phyloP scores from a whole-genome alignment of 2,888 invertebrate genomes.

The Timandra comae region DNA sequence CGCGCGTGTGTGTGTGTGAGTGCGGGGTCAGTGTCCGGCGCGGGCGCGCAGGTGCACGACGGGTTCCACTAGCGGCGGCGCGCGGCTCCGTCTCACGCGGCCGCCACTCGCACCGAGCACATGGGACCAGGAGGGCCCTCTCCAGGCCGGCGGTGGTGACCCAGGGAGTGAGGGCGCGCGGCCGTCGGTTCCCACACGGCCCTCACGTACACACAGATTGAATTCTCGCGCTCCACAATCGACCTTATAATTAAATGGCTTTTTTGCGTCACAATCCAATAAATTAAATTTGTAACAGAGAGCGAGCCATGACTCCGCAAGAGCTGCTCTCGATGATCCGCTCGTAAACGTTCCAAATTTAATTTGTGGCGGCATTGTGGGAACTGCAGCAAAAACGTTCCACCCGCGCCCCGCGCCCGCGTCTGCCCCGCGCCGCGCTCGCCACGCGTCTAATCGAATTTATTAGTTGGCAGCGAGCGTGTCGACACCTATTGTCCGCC shows the following conservation, averaged over 20 bases:
- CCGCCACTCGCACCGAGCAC: background rate
- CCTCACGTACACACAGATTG: constrained; percentile 7
- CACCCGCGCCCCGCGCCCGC: constrained; percentile 6
- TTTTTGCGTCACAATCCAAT: constrained; percentile 37
- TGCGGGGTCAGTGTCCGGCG: background rate
- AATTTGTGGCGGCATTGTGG: constrained; percentile 31
- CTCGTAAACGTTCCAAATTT: constrained; percentile 32
- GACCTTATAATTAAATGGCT: constrained; percentile 30
- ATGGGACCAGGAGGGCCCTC: background rate
- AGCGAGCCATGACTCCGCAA: constrained; percentile 28
- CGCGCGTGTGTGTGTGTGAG: background rate
- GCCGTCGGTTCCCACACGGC: background rate
- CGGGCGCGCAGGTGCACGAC: constrained; percentile 13
- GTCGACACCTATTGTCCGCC: constrained; percentile 21
- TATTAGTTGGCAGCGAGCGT: constrained; percentile 34
- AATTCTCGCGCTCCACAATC: constrained; percentile 20
- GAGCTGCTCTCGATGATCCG: constrained; percentile 23
- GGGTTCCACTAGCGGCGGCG: constrained; percentile 2
- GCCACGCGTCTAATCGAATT: constrained; percentile 35
- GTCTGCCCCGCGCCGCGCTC: constrained; percentile 10
- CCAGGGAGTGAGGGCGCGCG: too few relatives aligned
- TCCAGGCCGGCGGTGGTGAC: background rate
- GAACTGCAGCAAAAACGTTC: constrained; percentile 17
- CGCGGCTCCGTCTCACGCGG: background rate
- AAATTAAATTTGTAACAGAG: constrained; percentile 35